A percentile compares a stretch with the other conserved stretches of the same genome.
These are phyloP conservation scores for Tetraneura akinire DNA, from an alignment of 1,140 invertebrate species.

Conservation along the genomic window DNA sequence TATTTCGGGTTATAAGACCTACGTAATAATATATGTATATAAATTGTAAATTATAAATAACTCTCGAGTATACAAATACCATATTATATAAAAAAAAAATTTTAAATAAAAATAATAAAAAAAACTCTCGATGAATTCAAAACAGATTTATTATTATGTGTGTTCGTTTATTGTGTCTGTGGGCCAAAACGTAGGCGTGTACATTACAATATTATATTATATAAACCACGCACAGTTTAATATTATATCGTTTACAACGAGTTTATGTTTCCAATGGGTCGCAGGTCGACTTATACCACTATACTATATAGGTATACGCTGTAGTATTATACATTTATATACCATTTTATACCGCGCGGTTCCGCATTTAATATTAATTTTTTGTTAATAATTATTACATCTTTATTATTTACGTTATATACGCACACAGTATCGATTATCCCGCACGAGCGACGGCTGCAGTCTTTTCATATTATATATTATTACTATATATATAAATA, in stretches of 20 bases:
- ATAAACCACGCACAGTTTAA: background rate
- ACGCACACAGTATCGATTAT: too few relatives aligned
- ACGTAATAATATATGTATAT: background rate
- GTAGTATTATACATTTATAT: too few relatives aligned
- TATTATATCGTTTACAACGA: background rate
- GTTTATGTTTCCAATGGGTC: background rate
- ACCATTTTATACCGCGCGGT: too few relatives aligned
- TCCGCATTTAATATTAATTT: background rate
- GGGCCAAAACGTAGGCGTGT: conserved; percentile 47
- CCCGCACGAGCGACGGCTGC: too few relatives aligned
- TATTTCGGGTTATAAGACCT: background rate
- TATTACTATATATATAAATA: too few relatives aligned
- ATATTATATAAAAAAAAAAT: background rate
- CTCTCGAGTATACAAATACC: too few relatives aligned
- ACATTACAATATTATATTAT: too few relatives aligned
- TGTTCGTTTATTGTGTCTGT: conserved; percentile 43
- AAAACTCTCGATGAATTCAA: background rate
- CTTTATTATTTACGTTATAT: too few relatives aligned
- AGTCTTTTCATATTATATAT: too few relatives aligned
- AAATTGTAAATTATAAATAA: too few relatives aligned
- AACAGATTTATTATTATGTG: background rate
- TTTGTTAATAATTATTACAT: too few relatives aligned
- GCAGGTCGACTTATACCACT: background rate
- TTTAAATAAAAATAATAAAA: conserved; percentile 14
- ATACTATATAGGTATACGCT: background rate